Conservation (phyloP, 2,797 vertebrate species). For the Clarias platycephalus region DNA sequence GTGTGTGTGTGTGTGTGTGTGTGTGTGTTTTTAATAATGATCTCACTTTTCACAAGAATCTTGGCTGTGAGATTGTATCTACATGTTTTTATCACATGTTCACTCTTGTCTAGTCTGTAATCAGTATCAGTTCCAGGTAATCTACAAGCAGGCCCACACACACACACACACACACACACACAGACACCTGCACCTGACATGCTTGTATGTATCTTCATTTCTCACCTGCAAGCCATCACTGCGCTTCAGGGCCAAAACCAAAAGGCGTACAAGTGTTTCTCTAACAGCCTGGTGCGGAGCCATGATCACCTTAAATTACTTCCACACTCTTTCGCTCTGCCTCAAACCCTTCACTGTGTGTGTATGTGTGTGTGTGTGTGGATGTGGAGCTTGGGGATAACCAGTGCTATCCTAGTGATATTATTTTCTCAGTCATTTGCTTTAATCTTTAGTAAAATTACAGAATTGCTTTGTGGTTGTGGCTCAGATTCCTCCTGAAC, state of each 20-base stretch:
- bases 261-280: neutral
- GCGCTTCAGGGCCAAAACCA: slow-evolving; percentile 23
- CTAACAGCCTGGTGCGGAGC: slow-evolving; percentile 1
- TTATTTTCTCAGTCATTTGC: neutral
- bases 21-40: slow-evolving; percentile 3
- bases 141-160: slow-evolving; percentile 19
- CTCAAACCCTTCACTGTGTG: neutral
- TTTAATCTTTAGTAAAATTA: neutral
- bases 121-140: slow-evolving; percentile 27
- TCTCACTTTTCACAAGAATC: neutral
- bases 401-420: neutral
- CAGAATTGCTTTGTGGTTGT: neutral
- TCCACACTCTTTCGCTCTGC: neutral
- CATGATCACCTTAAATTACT: slow-evolving; percentile 4
- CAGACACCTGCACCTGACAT: slow-evolving; percentile 36
- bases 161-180: slow-evolving; percentile 22
- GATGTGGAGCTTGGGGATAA: neutral
- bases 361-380: neutral
- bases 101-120: slow-evolving; percentile 7
- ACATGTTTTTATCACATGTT: neutral
- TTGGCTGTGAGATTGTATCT: neutral
- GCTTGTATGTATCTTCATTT: neutral
- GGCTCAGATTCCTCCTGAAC: neutral
- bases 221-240: neutral
- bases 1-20: neutral